Evolutionary conservation across 2,797 vertebrate species (phyloP), one percentile per base, ranked within the genome.

Genomic region (Sebastes vulpes): DNA sequence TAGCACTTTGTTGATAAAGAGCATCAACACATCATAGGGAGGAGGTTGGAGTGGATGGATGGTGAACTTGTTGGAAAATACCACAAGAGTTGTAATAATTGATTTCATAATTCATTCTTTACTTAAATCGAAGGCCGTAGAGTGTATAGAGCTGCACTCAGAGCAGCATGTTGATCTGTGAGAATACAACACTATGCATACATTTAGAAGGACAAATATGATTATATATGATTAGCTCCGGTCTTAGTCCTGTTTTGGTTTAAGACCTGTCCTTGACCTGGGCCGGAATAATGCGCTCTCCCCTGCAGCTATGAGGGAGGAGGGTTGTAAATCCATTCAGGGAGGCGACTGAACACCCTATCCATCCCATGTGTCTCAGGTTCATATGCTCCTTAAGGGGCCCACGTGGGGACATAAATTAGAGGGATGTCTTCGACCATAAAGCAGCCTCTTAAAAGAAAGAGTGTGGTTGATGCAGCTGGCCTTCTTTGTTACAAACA

Each of bases 401-500:
- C 88, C 90, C 80, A 53, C 16, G 21, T 77, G 87, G 85, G 82
- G 77, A 87, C 73, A 90, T 95, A 95, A 95, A 95, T 96, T 92
- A 95, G 79, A 89, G 77, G 80, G 72, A 90, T 82, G 87, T 93
- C 90, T 85, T 91, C 83, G 61, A 80, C 92, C 89, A 88, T 93
- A 89, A 93, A 93, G 83, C 76, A 76, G 75, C 83, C 92, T 90
- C 89, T 91, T 92, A 85, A 94, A 86, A 23, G 21, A 84, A 72
- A 84, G 76, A 91, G 84, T 82, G 87, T 66, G 87, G 88, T 83
- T 74, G 79, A 87, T 71, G 85, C 92, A 92, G 88, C 87, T 92
- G 91, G 72, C 77, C 61, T 46, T 79, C 87, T 89, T 82, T 87
- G 86, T 89, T 80, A 69, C 82, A 86, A 90, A 93, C 85, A 88